Percentiles rank a stretch among this genome's conserved stretches.
Evolutionary conservation across 2,888 invertebrate species (phyloP).

Genomic region (Xestia sexstrigata): DNA sequence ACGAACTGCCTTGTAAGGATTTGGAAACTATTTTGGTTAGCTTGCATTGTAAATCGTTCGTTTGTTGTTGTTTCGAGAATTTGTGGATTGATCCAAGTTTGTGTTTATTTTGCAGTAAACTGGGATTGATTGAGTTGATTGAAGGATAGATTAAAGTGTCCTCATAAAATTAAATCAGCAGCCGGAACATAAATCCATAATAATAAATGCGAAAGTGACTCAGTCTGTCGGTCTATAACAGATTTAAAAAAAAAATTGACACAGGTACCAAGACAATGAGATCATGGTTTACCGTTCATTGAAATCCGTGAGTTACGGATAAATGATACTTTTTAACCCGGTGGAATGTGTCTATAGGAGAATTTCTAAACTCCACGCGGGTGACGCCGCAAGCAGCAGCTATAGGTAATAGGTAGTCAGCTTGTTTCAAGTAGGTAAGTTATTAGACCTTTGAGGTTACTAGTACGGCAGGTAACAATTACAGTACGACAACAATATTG

Average conservation of each 20-base stretch:
- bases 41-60: constrained; percentile 2
- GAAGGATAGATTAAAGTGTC: constrained; percentile 29
- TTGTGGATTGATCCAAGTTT: constrained; percentile 7
- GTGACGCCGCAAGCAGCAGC: background rate
- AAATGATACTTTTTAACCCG: background rate
- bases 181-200: background rate
- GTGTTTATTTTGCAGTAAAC: background rate
- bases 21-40: constrained; percentile 20
- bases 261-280: too few relatives aligned
- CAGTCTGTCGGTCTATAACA: too few relatives aligned
- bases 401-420: background rate
- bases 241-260: too few relatives aligned
- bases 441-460: constrained; percentile 7
- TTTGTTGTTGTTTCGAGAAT: constrained; percentile 1
- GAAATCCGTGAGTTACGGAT: too few relatives aligned
- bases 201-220: background rate
- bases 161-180: constrained; percentile 23
- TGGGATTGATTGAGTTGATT: background rate
- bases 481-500: constrained; percentile 2
- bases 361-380: background rate
- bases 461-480: background rate
- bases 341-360: background rate
- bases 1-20: constrained; percentile 13
- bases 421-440: constrained; percentile 3
- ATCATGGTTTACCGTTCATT: background rate